Evolutionary conservation across 2,113 vertebrate species (phyloP).

Genomic region (Crotophaga sulcirostris): DNA sequence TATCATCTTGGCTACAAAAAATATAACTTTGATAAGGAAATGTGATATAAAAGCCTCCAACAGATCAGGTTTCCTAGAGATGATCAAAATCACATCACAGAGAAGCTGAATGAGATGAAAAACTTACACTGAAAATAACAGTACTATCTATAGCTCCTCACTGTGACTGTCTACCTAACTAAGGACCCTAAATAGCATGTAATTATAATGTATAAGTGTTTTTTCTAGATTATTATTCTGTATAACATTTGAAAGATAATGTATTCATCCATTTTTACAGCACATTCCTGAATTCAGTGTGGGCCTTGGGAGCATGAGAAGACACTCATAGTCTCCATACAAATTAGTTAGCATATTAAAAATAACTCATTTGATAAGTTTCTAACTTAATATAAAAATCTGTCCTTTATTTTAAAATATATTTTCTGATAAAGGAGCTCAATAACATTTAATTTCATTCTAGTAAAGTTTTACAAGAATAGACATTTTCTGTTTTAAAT

Average conservation of each 20-base stretch:
- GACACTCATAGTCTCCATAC: not conserved
- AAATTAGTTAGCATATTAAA: not conserved
- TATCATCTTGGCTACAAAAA: not conserved
- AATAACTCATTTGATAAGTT: not conserved
- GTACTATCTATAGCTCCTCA: constrained; percentile 11
- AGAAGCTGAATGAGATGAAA: not conserved
- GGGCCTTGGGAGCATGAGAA: not conserved
- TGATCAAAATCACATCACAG: not conserved
- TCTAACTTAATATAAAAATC: not conserved
- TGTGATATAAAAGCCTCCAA: not conserved
- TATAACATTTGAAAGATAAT: not conserved
- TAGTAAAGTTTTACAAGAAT: not conserved
- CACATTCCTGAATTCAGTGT: not conserved
- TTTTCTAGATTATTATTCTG: constrained; percentile 28
- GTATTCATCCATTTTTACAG: not conserved
- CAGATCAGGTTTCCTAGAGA: not conserved
- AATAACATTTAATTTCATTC: not conserved
- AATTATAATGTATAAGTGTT: not conserved
- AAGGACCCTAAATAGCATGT: constrained; percentile 7
- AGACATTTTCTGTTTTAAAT: constrained; percentile 10
- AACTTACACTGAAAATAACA: constrained; percentile 31
- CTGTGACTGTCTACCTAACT: not conserved
- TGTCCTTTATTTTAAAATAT: not conserved
- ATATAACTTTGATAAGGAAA: not conserved
- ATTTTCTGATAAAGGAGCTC: constrained; percentile 30